Base-by-base conservation (phyloP, 2,797 vertebrate genomes). In the Trematomus bernacchii region DNA sequence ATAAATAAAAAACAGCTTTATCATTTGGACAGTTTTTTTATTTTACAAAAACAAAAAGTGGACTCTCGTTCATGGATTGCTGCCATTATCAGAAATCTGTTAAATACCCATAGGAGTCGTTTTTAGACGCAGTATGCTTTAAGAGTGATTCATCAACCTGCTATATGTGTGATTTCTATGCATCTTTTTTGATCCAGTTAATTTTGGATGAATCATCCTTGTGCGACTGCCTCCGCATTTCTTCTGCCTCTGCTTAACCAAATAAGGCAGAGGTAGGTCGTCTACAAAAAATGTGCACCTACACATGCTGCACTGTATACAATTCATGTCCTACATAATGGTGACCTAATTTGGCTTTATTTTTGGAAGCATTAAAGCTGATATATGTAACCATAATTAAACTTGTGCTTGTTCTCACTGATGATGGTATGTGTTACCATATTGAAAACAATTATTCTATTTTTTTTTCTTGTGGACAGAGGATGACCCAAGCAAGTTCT, bases 401-500 rank as follows among this genome's bases (percentile, higher is more conserved):
- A 3, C 33, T 71, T 7, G 21, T 48, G 50, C 16, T 46, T 10
- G 13, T 53, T 48, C 2, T 72, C 16, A 57, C 15, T 64, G 13
- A 19, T 43, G 13, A 33, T 15, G 19, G 15, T 44, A 7, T 66
- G 8, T 64, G 30, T 60, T 53, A 61, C 6, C 30, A 0, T 27
- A 27, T 27, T 52, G 1, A 50, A 50, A 55, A 23, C 55, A 6
- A 73, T 77, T 0, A 9, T 18, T 48, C 65, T 47, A 37, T 37
- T 6, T 37, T 82, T 43, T 82, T 18, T 64, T 63, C n/a, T 60
- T 48, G 1, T 78, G 6, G 1, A 64, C 88, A 99, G 98, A 96
- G 76, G 95, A 95, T 69, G 97, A 97, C 73, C 95, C 94, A 3
- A 92, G 92, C 76, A 95, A 93, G 84, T 95, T 95, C 69, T 90